Evolutionary conservation across 2,113 vertebrate genomes (phyloP), one percentile per base, ranked within the genome.

Genomic region (Pontoporia blainvillei): DNA sequence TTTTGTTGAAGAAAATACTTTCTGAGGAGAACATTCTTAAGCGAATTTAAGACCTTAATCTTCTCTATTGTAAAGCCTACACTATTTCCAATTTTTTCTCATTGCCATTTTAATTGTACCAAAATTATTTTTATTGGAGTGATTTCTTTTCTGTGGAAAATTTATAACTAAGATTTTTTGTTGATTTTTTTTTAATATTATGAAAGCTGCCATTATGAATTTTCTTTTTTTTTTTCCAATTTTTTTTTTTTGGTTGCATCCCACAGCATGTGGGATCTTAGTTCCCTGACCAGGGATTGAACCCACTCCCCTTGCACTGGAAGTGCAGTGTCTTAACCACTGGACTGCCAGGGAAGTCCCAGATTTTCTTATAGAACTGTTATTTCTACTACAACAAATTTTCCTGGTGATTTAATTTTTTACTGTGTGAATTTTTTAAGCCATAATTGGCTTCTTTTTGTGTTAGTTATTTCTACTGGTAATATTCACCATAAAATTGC

Each of bases 101-200:
- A 59, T 81, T 64, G 87, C 54, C 25, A 34, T 91, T 94, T 96
- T 85, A 61, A 71, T 92, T 94, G 86, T 29, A 75, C 66, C 34
- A 76, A 93, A 86, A 90, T 72, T 81, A 36, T 31, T 91, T 94
- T 96, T 90, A 86, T 85, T 81, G 54, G 61, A 91, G 66, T 86
- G 71, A 93, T 94, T 96, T 83, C 21, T 96, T 46, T 72, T 87
- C 78, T 79, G 29, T 71, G 72, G 89, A 91, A 93, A 61, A 86
- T 89, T 57, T 72, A 17, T 57, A 94, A 78, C 25, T n/a, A 21
- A 52, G 31, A 44, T 57, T 95, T 90, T 90, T 96, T 86, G 34
- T 57, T 29, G 1, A 81, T 67, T 72, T 44, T 54, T 44, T 54
- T 95, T 95, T 31, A 52, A 36, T 85, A 52, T 73, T 79, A n/a